Conservation (phyloP, 2,113 vertebrate genomes). For the Dermatemys mawii region DNA sequence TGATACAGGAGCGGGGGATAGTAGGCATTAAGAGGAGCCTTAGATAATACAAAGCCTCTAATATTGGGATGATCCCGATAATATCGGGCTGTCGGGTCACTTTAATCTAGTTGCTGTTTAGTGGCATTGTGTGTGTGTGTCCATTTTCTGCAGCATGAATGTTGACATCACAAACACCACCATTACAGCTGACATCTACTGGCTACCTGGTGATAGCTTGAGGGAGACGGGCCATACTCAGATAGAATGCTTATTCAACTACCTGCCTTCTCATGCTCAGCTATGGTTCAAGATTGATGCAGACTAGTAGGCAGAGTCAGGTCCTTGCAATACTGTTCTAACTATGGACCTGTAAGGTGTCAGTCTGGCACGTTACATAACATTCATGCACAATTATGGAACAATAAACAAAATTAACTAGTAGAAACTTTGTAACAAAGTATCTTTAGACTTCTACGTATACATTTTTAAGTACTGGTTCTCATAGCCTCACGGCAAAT, state of each 20-base stretch:
- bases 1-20: too few species aligned
- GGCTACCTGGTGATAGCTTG: neutral
- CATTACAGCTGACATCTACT: neutral
- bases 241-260: neutral
- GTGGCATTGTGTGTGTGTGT: neutral
- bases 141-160: neutral
- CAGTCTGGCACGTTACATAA: neutral
- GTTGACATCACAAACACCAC: neutral
- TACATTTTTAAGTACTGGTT: neutral
- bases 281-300: neutral
- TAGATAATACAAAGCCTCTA: too few species aligned
- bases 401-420: neutral
- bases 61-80: too few species aligned
- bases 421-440: neutral
- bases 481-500: neutral
- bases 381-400: neutral
- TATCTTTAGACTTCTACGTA: neutral
- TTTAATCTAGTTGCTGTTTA: neutral
- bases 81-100: too few species aligned
- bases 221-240: neutral
- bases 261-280: neutral
- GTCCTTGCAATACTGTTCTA: neutral
- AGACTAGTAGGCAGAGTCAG: rapidly evolving
- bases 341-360: neutral
- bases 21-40: too few species aligned